phyloP scores from a whole-genome alignment of 2,113 vertebrate species.

The Salvator merianae region DNA sequence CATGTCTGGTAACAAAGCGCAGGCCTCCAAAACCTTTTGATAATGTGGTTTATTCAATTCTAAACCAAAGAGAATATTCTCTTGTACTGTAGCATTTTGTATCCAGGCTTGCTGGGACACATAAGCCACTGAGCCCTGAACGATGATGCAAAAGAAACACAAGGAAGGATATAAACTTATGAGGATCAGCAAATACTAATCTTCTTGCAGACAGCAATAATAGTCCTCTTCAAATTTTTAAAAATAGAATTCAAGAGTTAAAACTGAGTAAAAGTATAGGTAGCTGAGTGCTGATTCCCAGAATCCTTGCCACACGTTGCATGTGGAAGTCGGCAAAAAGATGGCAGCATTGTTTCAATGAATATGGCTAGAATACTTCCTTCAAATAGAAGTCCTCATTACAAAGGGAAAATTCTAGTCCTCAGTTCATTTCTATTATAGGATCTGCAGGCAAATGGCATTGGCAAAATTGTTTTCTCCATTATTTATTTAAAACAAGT shows the following conservation, averaged over 20 bases:
- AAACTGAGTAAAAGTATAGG: too few relatives aligned
- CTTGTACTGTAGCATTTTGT: conserved; percentile 78
- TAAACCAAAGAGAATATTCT: conserved; percentile 81
- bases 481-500: too few relatives aligned
- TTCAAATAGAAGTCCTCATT: neutral
- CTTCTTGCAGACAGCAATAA: neutral
- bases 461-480: too few relatives aligned
- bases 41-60: conserved; percentile 72
- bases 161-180: neutral
- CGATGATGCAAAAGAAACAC: conserved; percentile 10
- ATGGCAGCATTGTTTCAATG: too few relatives aligned
- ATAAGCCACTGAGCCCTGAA: conserved; percentile 79
- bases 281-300: too few relatives aligned
- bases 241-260: neutral
- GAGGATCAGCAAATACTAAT: neutral
- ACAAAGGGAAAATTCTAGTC: too few relatives aligned
- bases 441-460: too few relatives aligned
- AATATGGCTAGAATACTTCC: too few relatives aligned
- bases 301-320: too few relatives aligned
- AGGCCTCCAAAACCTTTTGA: conserved; percentile 76
- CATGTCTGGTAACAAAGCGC: conserved; percentile 79
- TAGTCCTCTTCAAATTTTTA: neutral
- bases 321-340: too few relatives aligned
- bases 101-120: conserved; percentile 84
- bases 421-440: too few relatives aligned